Conservation (phyloP, 2,113 vertebrate genomes). For the Bothrops jararaca region DNA sequence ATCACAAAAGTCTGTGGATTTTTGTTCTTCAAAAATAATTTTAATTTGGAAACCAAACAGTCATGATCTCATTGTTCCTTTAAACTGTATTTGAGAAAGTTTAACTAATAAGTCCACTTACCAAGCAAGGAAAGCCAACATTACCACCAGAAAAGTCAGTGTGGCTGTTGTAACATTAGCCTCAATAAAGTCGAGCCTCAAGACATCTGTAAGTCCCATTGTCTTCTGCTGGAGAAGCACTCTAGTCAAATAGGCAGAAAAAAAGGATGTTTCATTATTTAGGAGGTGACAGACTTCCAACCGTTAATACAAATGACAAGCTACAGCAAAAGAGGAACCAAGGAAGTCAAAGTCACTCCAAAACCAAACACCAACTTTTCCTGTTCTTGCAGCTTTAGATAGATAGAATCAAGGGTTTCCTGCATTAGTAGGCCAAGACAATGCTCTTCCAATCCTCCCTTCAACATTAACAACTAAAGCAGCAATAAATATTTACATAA, state of each 20-base stretch:
- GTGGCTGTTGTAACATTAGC: slow-evolving; percentile 59
- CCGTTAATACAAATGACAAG: slow-evolving; percentile 23
- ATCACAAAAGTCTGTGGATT: background rate
- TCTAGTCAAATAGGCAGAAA: slow-evolving; percentile 12
- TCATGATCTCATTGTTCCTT: background rate
- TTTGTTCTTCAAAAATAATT: background rate
- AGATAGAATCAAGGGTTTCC: slow-evolving; percentile 61
- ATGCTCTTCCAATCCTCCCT: slow-evolving; percentile 33
- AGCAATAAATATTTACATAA: slow-evolving; percentile 73
- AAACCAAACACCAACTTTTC: slow-evolving; percentile 41
- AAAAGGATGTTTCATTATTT: background rate
- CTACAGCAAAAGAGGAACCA: slow-evolving; percentile 55
- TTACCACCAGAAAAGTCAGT: slow-evolving; percentile 66
- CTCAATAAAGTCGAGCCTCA: slow-evolving; percentile 53
- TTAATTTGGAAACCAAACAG: background rate
- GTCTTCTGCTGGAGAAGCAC: slow-evolving; percentile 29
- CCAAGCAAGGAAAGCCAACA: slow-evolving; percentile 82
- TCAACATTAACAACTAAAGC: slow-evolving; percentile 48
- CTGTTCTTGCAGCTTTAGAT: slow-evolving; percentile 52
- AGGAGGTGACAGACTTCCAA: slow-evolving; percentile 42
- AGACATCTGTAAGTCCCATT: slow-evolving; percentile 58
- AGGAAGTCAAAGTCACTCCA: slow-evolving; percentile 30
- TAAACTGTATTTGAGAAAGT: background rate
- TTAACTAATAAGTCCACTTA: slow-evolving; percentile 55
- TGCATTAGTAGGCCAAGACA: slow-evolving; percentile 58